These are phyloP conservation scores for Yponomeuta malinellus DNA, from an alignment of 2,888 invertebrate species.

Conservation along the genomic window DNA sequence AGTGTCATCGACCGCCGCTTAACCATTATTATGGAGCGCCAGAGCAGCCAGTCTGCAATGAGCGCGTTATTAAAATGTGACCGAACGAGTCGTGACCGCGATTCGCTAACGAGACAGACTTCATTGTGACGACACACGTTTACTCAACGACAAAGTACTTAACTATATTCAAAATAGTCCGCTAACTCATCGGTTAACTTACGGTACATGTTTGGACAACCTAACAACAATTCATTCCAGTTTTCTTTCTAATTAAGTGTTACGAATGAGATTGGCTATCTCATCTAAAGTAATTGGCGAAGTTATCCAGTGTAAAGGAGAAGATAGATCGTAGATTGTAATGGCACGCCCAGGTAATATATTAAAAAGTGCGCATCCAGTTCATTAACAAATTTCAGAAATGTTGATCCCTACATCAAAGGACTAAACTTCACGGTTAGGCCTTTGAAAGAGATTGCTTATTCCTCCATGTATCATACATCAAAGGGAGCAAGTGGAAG, in stretches of 20 bases:
- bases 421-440: background rate
- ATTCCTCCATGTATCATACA: slow-evolving; percentile 3
- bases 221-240: background rate
- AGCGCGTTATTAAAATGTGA: slow-evolving; percentile 8
- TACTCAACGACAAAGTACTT: background rate
- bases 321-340: background rate
- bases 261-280: background rate
- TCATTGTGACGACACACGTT: slow-evolving; percentile 2
- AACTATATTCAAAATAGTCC: background rate
- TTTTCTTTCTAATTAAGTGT: background rate
- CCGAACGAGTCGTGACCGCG: slow-evolving; percentile 10
- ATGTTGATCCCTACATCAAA: background rate
- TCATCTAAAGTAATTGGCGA: background rate
- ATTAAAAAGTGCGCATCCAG: background rate
- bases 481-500: slow-evolving; percentile 7
- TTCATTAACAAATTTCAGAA: background rate
- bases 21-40: background rate
- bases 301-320: background rate
- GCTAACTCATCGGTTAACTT: background rate
- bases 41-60: background rate
- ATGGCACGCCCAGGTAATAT: background rate
- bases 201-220: background rate
- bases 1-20: slow-evolving; percentile 8
- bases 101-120: slow-evolving; percentile 6
- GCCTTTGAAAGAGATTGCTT: background rate